Percentiles rank a stretch among this genome's conserved stretches.
These are phyloP conservation scores for Sinocyclocheilus anophthalmus DNA, from an alignment of 2,113 vertebrate genomes.

Conservation along the genomic window DNA sequence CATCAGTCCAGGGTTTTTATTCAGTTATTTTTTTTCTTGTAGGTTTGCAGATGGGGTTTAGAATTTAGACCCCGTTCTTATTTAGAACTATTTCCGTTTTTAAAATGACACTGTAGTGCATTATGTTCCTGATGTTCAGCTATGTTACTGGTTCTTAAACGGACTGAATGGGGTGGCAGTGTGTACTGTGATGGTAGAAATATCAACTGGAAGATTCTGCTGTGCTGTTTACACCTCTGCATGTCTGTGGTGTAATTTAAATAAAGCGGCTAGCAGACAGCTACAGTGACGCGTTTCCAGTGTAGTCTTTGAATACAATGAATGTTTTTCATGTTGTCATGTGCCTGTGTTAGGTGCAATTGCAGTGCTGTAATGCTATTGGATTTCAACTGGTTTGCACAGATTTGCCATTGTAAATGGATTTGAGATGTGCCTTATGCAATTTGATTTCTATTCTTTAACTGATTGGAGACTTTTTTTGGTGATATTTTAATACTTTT, in stretches of 20 bases:
- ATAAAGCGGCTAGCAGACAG: neutral
- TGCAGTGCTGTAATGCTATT: neutral
- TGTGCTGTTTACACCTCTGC: neutral
- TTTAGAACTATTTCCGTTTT: neutral
- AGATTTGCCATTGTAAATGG: neutral
- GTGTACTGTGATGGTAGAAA: neutral
- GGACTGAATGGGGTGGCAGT: neutral
- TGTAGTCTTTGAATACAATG: neutral
- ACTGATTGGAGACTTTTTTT: neutral
- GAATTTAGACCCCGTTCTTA: neutral
- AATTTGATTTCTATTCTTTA: neutral
- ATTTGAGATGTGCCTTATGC: neutral
- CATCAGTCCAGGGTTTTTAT: conserved; percentile 67
- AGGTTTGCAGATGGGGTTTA: neutral
- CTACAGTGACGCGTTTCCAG: neutral
- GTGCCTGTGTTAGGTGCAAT: neutral
- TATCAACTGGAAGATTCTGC: neutral
- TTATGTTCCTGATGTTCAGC: neutral
- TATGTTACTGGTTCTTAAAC: neutral
- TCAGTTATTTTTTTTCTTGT: neutral
- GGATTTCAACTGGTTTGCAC: neutral
- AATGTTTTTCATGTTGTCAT: neutral
- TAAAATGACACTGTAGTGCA: neutral
- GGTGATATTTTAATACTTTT: too few species aligned
- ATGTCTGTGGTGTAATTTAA: neutral